Base-by-base conservation (phyloP, 2,888 invertebrate species). In the Rotaria socialis region DNA sequence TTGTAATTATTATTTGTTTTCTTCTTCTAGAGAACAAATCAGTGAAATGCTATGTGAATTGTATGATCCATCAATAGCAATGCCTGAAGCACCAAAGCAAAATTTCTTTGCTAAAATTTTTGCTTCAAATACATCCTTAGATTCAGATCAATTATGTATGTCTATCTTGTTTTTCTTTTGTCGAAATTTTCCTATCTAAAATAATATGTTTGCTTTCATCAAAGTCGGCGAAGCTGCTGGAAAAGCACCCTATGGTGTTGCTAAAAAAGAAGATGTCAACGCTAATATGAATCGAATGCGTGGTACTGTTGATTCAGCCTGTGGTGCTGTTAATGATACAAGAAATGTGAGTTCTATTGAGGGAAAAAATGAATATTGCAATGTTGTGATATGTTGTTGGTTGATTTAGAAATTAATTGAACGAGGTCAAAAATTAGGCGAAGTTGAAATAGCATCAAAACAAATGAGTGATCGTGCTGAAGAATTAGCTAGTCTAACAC, bases 51-150 rank as follows among this genome's bases (percentile, higher is more conserved):
- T 96, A 92, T 96, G 97, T 87, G 96, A 97, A 91, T 92, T 98
- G 90, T 98, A 96, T 92, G 93, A 96, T 89, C 94, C 96, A 86
- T 94, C 94, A 88, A 97, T 86, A 41, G 16, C 97, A 90, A 97
- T 97, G 94, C 98, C 99, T 22, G 98, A 98, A 92, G 90, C 96
- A 87, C 98, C 99, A 27, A 98, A 97, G 92, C 96, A 96, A 92
- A 94, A 96, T 90, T 98, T 98, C 93, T 96, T 99, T 92, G 95
- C 95, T 90, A 96, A 96, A 85, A 93, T 98, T 52, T 92, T 92
- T 89, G 89, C 90, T 60, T 88, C 87, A 52, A 87, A 88, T n/a
- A 88, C 88, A 52, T 80, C 88, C 8, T 80, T 90, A 50, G 90
- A 90, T 87, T 86, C 89, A 60, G 90, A 90, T 86, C 89, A 90